Evolutionary conservation across 2,113 vertebrate species (phyloP).

Genomic region (Podarcis muralis): DNA sequence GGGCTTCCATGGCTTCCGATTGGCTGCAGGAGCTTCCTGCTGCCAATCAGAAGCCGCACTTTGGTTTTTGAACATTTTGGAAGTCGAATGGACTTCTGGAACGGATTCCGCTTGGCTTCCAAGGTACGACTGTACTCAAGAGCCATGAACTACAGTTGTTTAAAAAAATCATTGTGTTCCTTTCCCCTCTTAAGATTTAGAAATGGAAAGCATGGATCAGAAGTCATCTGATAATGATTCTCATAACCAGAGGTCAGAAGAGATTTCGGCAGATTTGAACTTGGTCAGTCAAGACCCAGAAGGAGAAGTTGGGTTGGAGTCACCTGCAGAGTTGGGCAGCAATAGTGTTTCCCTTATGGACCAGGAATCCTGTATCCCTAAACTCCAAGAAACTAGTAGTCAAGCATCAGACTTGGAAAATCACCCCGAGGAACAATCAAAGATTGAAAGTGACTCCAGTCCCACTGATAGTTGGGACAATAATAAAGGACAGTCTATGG

Average conservation of each 20-base stretch:
- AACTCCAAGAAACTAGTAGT: constrained; percentile 44
- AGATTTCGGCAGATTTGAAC: constrained; percentile 59
- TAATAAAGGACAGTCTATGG: constrained; percentile 81
- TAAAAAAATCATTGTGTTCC: background rate
- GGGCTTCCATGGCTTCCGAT: too few species aligned
- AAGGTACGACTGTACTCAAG: too few species aligned
- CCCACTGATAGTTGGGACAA: constrained; percentile 73
- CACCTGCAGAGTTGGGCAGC: constrained; percentile 6
- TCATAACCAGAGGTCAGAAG: constrained; percentile 65
- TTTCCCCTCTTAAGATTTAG: constrained; percentile 72
- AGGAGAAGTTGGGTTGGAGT: constrained; percentile 43
- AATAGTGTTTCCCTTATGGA: constrained; percentile 42
- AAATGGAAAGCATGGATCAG: constrained; percentile 76
- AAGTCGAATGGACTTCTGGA: too few species aligned
- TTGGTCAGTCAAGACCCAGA: constrained; percentile 45
- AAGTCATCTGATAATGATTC: constrained; percentile 74
- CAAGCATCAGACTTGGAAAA: constrained; percentile 69
- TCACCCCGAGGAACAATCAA: constrained; percentile 72
- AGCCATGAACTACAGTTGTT: background rate
- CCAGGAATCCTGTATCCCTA: constrained; percentile 42
- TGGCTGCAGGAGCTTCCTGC: too few species aligned
- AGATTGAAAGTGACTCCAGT: constrained; percentile 67
- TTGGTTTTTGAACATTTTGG: too few species aligned
- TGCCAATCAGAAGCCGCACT: too few species aligned
- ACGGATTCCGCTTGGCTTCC: too few species aligned